Conservation (phyloP, 2,797 vertebrate species). For the Sebastes ruberrimus region DNA sequence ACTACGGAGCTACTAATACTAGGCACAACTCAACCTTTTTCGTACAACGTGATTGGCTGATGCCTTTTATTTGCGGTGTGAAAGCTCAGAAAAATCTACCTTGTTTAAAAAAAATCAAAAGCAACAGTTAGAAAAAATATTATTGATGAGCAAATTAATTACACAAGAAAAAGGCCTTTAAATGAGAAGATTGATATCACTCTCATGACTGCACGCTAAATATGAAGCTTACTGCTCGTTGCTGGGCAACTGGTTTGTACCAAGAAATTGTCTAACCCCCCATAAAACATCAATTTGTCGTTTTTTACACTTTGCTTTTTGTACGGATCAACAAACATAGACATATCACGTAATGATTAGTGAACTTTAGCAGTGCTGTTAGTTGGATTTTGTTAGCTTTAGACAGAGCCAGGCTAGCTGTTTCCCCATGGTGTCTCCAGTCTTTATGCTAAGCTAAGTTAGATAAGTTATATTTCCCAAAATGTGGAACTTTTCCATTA, state of each 20-base stretch:
- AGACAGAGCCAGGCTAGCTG: neutral
- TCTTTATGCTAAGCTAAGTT: neutral
- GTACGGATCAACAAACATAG: neutral
- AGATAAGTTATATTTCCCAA: neutral
- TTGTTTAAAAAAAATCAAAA: too few species aligned
- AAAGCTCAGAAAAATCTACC: too few species aligned
- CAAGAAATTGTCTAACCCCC: neutral
- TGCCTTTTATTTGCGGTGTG: too few species aligned
- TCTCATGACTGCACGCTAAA: neutral
- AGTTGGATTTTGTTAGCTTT: neutral
- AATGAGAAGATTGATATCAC: neutral
- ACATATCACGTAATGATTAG: neutral
- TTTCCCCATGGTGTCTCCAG: neutral
- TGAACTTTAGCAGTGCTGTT: too few species aligned
- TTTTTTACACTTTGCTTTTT: neutral
- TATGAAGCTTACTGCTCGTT: neutral
- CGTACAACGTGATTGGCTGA: too few species aligned
- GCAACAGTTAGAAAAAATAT: too few species aligned
- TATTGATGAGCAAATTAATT: too few species aligned
- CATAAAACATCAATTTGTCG: neutral
- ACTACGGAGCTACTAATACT: too few species aligned
- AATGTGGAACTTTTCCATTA: neutral
- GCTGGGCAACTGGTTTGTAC: neutral
- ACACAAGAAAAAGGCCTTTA: too few species aligned
- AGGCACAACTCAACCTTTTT: too few species aligned